Base-by-base conservation (phyloP, 2,888 invertebrate genomes). In the Heliconius charithonia region DNA sequence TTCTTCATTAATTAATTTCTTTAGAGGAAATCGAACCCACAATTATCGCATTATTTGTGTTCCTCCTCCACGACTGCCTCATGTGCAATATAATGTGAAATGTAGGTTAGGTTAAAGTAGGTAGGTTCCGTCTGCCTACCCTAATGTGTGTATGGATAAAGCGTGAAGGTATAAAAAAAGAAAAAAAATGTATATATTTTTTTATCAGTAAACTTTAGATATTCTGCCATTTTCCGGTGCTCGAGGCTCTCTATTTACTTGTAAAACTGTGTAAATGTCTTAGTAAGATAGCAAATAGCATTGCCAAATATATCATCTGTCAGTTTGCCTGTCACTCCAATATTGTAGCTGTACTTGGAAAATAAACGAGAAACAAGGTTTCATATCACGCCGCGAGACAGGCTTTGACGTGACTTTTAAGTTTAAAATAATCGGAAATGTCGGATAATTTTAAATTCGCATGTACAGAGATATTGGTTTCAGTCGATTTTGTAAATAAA, bases 301-400 rank as follows among this genome's bases (percentile, higher is more conserved):
- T n/a, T n/a, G n/a, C 32, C 59, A 59, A 25, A 72, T 72, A 59
- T 72, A 72, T 29, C n/a, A 27, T 59, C 32, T 37, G 72, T 59
- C 72, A 72, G 59, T 72, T 37, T 37, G 56, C 16, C 37, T 72
- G 72, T 72, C 59, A 59, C 59, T 72, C 25, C 59, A 59, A 25
- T 59, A 59, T 32, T 25, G 69, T 25, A 45, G 32, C 37, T 37
- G 22, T 72, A 59, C 72, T 32, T 72, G 29, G 32, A 37, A 32
- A 72, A 72, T 72, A 32, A 59, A 72, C 71, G 56, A n/a, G 71
- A 56, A 59, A 56, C 71, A 72, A 72, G 56, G 29, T 45, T n/a
- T n/a, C 72, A n/a, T 16, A 16, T 69, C 69, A 69, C 69, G 41
- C 69, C 69, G 69, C 41, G 25, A 45, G 72, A 32, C 37, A 32